Base-by-base conservation (phyloP, 2,797 vertebrate genomes). In the Takifugu rubripes region DNA sequence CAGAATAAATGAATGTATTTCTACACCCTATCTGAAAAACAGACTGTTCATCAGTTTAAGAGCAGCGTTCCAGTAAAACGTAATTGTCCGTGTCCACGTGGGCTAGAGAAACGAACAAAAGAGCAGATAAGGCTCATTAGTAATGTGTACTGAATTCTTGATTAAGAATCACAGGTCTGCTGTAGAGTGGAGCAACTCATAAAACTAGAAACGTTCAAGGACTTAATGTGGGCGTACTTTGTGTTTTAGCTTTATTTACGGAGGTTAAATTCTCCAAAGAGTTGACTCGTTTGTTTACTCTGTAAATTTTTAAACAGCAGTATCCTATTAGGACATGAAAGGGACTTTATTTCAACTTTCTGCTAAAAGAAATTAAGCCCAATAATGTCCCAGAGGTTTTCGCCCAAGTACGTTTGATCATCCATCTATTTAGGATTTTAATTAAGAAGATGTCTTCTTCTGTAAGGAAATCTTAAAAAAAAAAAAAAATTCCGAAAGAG, bases 101-200 rank as follows among this genome's bases (percentile, higher is more conserved):
- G 36, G 36, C 36, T 9, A 4, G 36, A 40, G 36, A 40, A 59
- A 66, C 24, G 67, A 21, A 60, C 25, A 66, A 55, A 66, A 8
- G 27, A 36, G 17, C 25, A 54, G 60, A 77, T 64, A 54, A 68
- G 61, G 7, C 5, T 72, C 8, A 64, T 64, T 36, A 51, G 29
- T 67, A 54, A 49, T 49, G 17, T 63, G 40, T 50, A 57, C 60
- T 66, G 47, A 55, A 74, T 66, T 3, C 49, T 50, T 26, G 36
- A 46, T 64, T 58, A 74, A 29, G 54, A 49, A 60, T 46, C 67
- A 56, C 50, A 63, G 17, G 25, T 25, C 36, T 66, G 58, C 71
- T 47, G 33, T 66, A 60, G 54, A 21, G 49, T 48, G 15, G 27
- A 4, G 42, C 36, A 40, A 14, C 12, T 40, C 36, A 40, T 33